Conservation (phyloP, 2,113 vertebrate species). For the Megaleporinus macrocephalus region DNA sequence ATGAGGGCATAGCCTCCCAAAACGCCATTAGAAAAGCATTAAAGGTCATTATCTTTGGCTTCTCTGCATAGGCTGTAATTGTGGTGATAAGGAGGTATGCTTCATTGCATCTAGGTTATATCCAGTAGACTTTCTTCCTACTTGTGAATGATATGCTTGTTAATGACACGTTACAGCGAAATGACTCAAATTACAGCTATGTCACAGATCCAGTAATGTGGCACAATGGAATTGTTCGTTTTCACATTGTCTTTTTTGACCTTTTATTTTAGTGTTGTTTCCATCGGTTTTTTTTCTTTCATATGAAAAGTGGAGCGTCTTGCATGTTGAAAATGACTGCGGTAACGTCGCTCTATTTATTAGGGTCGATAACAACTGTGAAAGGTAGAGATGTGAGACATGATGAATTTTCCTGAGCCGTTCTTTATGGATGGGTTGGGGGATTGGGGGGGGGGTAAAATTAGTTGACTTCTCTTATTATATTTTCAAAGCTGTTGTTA, state of each 20-base stretch:
- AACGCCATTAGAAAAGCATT: slow-evolving; percentile 65
- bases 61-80: slow-evolving; percentile 42
- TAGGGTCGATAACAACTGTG: slow-evolving; percentile 15
- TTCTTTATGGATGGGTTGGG: slow-evolving; percentile 21
- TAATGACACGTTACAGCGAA: slow-evolving; percentile 43
- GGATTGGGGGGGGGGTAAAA: slow-evolving; percentile 15
- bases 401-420: not conserved
- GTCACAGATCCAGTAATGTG: slow-evolving; percentile 44
- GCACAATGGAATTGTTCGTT: slow-evolving; percentile 25
- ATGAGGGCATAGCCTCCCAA: slow-evolving; percentile 54
- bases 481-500: slow-evolving; percentile 54
- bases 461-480: slow-evolving; percentile 53
- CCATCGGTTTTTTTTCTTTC: slow-evolving; percentile 7
- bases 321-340: slow-evolving; percentile 27
- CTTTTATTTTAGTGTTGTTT: slow-evolving; percentile 5
- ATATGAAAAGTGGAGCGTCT: slow-evolving; percentile 9
- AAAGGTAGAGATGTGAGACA: slow-evolving; percentile 29
- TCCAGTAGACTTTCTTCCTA: slow-evolving; percentile 16
- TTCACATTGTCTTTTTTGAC: not conserved
- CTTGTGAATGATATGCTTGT: slow-evolving; percentile 30
- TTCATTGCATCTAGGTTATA: slow-evolving; percentile 30
- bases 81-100: slow-evolving; percentile 47
- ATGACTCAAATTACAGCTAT: slow-evolving; percentile 36
- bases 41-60: slow-evolving; percentile 52
- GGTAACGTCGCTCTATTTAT: slow-evolving; percentile 30